These are phyloP conservation scores for Sardinella longiceps DNA, from an alignment of 2,797 vertebrate genomes.

Conservation along the genomic window DNA sequence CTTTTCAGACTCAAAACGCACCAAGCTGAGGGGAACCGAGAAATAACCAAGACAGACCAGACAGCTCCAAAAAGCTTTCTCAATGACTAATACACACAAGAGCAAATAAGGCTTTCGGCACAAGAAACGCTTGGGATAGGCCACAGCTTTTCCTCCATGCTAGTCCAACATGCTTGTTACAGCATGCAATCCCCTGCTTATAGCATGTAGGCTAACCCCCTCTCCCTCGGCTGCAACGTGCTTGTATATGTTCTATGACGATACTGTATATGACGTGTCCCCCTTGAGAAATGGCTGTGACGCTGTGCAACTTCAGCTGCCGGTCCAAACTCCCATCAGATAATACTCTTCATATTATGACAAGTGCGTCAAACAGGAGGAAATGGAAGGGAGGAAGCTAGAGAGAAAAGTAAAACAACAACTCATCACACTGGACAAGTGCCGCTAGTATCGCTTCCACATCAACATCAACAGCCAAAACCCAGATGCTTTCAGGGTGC, in stretches of 20 bases:
- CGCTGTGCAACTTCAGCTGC: not conserved
- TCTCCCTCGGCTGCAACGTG: not conserved
- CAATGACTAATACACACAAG: not conserved
- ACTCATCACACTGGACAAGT: conserved; percentile 2
- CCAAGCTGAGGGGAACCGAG: not conserved
- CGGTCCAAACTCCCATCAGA: not conserved
- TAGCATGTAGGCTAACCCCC: no score
- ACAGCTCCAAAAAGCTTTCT: not conserved
- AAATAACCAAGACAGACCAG: not conserved
- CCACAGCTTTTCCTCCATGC: not conserved
- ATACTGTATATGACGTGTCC: not conserved
- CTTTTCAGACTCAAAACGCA: not conserved
- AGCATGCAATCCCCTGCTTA: not conserved
- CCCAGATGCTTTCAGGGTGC: not conserved
- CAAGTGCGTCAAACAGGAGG: conserved; percentile 19
- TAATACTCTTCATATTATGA: not conserved
- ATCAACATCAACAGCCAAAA: not conserved
- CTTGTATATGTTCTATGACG: not conserved
- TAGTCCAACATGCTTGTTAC: not conserved
- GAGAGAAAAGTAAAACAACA: conserved; percentile 9
- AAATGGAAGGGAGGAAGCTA: not conserved
- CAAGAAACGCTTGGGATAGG: not conserved
- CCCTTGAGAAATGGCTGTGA: not conserved
- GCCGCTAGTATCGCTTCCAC: not conserved
- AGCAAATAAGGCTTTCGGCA: not conserved